Evolutionary conservation across 2,113 vertebrate genomes (phyloP).

Genomic region (Octodon degus): DNA sequence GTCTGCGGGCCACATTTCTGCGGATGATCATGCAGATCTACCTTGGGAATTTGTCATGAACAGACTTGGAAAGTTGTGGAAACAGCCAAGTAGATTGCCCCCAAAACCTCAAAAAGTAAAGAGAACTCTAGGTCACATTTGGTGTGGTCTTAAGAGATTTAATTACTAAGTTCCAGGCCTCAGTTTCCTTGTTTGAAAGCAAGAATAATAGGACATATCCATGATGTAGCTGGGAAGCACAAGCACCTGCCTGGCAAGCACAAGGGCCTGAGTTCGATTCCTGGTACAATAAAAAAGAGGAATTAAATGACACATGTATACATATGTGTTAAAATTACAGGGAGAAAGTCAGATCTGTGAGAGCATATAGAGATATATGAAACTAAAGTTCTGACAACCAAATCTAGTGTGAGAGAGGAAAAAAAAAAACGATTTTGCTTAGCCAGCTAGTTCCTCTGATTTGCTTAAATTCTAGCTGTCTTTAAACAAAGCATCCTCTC

Average conservation of each 20-base stretch:
- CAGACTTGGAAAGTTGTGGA: background rate
- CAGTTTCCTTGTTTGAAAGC: background rate
- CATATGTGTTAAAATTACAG: background rate
- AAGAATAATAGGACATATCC: background rate
- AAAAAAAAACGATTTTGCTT: background rate
- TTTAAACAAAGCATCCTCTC: background rate
- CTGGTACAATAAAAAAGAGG: too few species aligned
- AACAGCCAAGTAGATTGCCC: background rate
- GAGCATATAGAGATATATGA: rapidly evolving
- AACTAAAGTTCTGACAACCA: background rate
- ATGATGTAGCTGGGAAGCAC: too few species aligned
- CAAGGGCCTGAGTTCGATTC: too few species aligned
- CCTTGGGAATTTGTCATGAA: background rate
- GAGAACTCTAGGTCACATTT: background rate
- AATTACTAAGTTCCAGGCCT: background rate
- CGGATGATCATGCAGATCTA: background rate
- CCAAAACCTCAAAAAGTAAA: background rate
- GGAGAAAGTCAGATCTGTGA: background rate
- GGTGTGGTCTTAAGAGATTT: background rate
- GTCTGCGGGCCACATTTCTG: conserved; percentile 5
- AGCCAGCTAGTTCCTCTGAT: background rate
- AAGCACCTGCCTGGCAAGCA: too few species aligned
- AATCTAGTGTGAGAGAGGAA: background rate
- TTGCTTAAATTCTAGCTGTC: background rate
- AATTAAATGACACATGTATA: background rate